Base-by-base conservation (phyloP, 2,888 invertebrate species). In the Aquatica leii region DNA sequence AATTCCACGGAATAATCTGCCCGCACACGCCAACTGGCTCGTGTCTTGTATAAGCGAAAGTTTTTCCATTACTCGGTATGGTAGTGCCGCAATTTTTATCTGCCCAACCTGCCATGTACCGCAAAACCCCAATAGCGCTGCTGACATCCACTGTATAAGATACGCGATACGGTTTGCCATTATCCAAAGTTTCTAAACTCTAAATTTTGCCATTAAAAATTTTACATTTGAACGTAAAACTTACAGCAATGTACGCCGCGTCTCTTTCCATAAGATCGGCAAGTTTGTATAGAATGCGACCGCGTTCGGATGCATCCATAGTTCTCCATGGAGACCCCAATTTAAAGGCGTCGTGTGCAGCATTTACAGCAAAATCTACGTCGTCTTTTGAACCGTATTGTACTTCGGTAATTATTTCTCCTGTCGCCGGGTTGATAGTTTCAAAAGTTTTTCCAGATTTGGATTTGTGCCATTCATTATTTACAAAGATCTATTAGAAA, bases 21-120 rank as follows among this genome's bases (percentile, higher is more conserved):
- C 92, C 96, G 81, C 95, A 95, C 0, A 97, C 94, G 8, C 97
- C 97, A n/a, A 96, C 92, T 0, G 97, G 96, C 78, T 97, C 96
- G 68, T 93, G 94, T 1, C 93, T 86, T 0, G 94, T 94, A 79
- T 95, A 96, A 0, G 90, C 87, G 75, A 95, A 87, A 81, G 87
- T 91, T 43, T 89, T 86, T 1, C 97, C 97, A 77, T 94, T 94
- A 70, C 88, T 84, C 2, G 94, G 92, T 64, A 94, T 86, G 11
- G 90, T 90, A 73, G 84, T 83, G 8, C 83, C 82, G 70, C 94
- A 92, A 79, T 88, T 90, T 83, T 97, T 97, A 81, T 97, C 97
- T 0, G 95, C 93, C 91, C 92, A 96, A 18, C 96, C 97, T n/a
- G 95, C 96, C 82, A 90, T 94, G 80, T 97, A 97, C 8, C 95